Conservation (phyloP, 2,113 vertebrate genomes). For the Crotalus horridus region DNA sequence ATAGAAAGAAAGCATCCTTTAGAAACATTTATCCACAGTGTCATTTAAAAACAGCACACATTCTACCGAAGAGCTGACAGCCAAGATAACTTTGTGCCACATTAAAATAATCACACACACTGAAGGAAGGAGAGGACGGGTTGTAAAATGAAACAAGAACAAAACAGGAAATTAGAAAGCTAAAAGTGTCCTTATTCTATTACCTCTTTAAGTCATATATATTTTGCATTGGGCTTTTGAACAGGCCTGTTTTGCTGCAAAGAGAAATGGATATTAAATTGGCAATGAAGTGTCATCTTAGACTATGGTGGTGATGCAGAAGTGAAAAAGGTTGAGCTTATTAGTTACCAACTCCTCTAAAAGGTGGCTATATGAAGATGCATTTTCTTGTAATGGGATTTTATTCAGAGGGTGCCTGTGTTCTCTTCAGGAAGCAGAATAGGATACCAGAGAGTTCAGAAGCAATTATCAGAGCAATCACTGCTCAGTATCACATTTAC, state of each 20-base stretch:
- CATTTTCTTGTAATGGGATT: neutral
- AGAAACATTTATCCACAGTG: rapidly evolving
- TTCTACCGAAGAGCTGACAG: slow-evolving; percentile 1
- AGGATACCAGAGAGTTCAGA: neutral
- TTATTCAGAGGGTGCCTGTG: neutral
- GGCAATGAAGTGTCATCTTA: neutral
- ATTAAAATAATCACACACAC: neutral
- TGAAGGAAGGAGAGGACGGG: neutral
- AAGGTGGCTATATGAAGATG: neutral
- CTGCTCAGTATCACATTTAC: slow-evolving; percentile 8
- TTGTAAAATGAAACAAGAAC: neutral
- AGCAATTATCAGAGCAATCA: neutral
- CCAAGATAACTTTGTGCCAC: neutral
- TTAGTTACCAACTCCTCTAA: neutral
- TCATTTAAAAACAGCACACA: neutral
- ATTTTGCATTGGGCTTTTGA: neutral
- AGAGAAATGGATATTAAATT: rapidly evolving
- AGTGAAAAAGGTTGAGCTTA: neutral
- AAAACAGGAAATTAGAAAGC: slow-evolving; percentile 15
- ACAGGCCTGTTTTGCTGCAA: neutral
- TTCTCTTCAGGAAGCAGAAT: neutral
- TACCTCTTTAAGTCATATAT: rapidly evolving
- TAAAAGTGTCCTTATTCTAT: rapidly evolving
- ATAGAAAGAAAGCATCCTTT: neutral
- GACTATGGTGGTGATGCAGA: neutral